phyloP scores from a whole-genome alignment of 2,888 invertebrate genomes.

The Xestia ashworthii region DNA sequence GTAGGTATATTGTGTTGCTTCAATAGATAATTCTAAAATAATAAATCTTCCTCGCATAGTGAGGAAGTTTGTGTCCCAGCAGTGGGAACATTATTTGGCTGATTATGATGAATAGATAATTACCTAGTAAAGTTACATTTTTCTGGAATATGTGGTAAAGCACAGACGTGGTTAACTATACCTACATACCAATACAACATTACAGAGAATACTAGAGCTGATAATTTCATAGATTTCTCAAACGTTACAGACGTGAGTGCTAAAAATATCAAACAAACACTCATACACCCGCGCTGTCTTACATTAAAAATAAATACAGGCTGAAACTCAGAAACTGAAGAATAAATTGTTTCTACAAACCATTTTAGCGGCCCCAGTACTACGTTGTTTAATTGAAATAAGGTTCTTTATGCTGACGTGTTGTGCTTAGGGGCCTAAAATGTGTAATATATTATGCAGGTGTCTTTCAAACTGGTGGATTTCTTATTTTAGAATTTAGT shows the following conservation, averaged over 20 bases:
- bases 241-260: constrained; percentile 58
- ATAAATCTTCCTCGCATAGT: too few relatives aligned
- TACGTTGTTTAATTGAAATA: constrained; percentile 20
- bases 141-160: not conserved
- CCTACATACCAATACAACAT: constrained; percentile 25
- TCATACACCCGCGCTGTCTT: constrained; percentile 55
- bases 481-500: constrained; percentile 25
- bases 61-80: too few relatives aligned
- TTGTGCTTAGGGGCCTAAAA: constrained; percentile 13
- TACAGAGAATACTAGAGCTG: constrained; percentile 33
- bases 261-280: constrained; percentile 70
- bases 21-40: too few relatives aligned
- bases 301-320: constrained; percentile 67
- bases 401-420: constrained; percentile 12
- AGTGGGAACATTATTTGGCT: too few relatives aligned
- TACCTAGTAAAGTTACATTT: not conserved
- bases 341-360: constrained; percentile 51
- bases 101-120: not conserved
- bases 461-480: not conserved
- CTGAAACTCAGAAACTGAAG: constrained; percentile 57
- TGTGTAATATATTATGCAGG: constrained; percentile 25
- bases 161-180: not conserved
- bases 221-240: constrained; percentile 62
- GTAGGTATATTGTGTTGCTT: too few relatives aligned
- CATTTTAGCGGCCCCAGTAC: constrained; percentile 35